Conservation (phyloP, 2,888 invertebrate species). For the Phragmatobia fuliginosa region DNA sequence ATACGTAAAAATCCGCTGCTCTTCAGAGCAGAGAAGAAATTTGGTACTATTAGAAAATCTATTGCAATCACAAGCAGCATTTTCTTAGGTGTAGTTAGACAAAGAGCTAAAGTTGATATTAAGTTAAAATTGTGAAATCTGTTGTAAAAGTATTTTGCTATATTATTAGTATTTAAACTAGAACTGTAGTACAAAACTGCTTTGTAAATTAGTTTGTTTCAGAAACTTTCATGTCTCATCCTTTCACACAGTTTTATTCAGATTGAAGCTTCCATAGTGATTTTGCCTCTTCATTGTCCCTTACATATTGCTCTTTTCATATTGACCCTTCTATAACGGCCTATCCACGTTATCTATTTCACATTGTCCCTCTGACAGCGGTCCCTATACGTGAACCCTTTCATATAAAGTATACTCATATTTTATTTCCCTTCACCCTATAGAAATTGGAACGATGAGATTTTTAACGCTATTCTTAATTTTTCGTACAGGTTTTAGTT, state of each 20-base stretch:
- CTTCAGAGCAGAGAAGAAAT: no score
- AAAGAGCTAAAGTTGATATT: background rate
- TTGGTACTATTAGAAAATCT: fast-evolving
- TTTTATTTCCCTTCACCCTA: slow-evolving; percentile 34
- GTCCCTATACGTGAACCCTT: background rate
- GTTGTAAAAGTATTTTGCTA: no score
- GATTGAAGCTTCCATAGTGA: background rate
- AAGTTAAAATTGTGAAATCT: background rate
- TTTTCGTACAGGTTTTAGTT: slow-evolving; percentile 20
- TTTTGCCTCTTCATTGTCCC: slow-evolving; percentile 2
- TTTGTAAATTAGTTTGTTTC: background rate
- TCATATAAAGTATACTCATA: slow-evolving; percentile 1
- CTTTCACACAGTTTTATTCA: background rate
- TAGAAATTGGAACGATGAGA: slow-evolving; percentile 31
- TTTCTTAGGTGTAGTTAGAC: background rate
- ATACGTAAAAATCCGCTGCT: no score
- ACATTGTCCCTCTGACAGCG: slow-evolving; percentile 1
- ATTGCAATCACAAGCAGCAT: background rate
- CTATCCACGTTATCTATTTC: slow-evolving; percentile 2
- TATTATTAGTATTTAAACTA: background rate
- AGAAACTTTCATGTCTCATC: background rate
- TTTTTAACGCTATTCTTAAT: slow-evolving; percentile 39
- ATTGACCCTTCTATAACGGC: slow-evolving; percentile 1
- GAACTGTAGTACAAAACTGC: background rate
- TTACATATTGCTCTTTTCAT: slow-evolving; percentile 2